phyloP scores from a whole-genome alignment of 2,888 invertebrate species.

The Eumerus sabulonum region DNA sequence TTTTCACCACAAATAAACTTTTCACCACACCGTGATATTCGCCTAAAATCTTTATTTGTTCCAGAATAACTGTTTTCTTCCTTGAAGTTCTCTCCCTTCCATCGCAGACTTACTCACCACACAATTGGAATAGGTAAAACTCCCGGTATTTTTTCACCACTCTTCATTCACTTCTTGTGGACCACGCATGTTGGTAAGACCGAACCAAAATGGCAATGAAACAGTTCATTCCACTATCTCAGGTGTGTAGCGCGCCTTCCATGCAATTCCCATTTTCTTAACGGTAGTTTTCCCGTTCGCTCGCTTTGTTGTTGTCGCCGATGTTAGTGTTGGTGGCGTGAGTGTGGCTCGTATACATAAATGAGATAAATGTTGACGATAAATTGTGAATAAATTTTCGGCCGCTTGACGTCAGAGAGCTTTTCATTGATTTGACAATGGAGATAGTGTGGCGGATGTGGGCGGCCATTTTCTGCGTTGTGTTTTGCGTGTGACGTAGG shows the following conservation, averaged over 20 bases:
- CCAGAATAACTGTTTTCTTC: background rate
- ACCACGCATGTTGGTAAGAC: constrained; percentile 52
- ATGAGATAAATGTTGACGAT: constrained; percentile 39
- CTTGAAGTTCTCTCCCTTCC: too few relatives aligned
- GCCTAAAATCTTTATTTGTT: background rate
- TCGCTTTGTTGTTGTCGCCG: background rate
- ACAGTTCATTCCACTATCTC: constrained; percentile 11
- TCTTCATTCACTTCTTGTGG: constrained; percentile 34
- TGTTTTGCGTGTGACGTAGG: constrained; percentile 54
- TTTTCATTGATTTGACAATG: constrained; percentile 60
- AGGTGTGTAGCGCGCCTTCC: constrained; percentile 30
- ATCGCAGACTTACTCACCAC: constrained; percentile 3
- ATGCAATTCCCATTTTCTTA: constrained; percentile 4
- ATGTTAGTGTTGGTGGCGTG: background rate
- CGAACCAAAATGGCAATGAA: constrained; percentile 36
- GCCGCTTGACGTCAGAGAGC: constrained; percentile 63
- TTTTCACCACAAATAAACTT: constrained; percentile 24
- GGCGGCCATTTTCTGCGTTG: constrained; percentile 56
- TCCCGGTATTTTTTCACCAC: constrained; percentile 22
- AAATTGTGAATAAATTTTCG: constrained; percentile 57
- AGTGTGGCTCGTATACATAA: constrained; percentile 20
- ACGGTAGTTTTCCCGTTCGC: background rate
- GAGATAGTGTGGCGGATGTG: constrained; percentile 48
- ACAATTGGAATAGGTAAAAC: background rate
- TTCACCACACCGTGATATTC: too few relatives aligned